Percentiles rank a stretch among this genome's conserved stretches.
phyloP scores from a whole-genome alignment of 2,888 invertebrate genomes.

The Morpho helenor region DNA sequence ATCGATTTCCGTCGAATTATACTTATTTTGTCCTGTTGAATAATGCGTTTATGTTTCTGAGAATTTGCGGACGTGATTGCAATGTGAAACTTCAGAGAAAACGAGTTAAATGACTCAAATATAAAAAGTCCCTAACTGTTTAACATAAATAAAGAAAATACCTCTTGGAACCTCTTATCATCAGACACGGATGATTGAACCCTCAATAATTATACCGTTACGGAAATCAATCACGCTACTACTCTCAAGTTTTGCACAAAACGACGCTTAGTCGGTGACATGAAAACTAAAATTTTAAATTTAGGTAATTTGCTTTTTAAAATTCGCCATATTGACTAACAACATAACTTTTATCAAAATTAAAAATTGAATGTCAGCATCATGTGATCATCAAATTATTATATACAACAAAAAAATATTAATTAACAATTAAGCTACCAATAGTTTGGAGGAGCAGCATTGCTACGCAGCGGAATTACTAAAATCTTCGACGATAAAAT shows the following conservation, averaged over 20 bases:
- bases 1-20: not conserved
- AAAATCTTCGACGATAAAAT: no score
- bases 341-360: no score
- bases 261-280: not conserved
- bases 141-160: no score
- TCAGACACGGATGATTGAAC: slow-evolving; percentile 8
- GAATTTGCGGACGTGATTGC: slow-evolving; percentile 14
- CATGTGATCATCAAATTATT: no score
- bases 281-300: not conserved
- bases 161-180: not conserved
- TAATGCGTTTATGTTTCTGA: slow-evolving; percentile 10
- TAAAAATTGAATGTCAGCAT: no score
- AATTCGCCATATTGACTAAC: no score
- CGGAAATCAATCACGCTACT: slow-evolving; percentile 2
- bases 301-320: no score
- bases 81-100: slow-evolving; percentile 18
- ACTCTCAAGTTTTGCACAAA: not conserved
- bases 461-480: no score
- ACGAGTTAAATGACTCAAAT: slow-evolving; percentile 3
- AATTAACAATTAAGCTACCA: no score
- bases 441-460: no score
- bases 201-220: slow-evolving; percentile 7
- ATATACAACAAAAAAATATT: no score
- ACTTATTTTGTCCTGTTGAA: not conserved
- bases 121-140: not conserved